These are phyloP conservation scores for Bagarius yarrelli DNA, from an alignment of 2,113 vertebrate species.

Conservation along the genomic window DNA sequence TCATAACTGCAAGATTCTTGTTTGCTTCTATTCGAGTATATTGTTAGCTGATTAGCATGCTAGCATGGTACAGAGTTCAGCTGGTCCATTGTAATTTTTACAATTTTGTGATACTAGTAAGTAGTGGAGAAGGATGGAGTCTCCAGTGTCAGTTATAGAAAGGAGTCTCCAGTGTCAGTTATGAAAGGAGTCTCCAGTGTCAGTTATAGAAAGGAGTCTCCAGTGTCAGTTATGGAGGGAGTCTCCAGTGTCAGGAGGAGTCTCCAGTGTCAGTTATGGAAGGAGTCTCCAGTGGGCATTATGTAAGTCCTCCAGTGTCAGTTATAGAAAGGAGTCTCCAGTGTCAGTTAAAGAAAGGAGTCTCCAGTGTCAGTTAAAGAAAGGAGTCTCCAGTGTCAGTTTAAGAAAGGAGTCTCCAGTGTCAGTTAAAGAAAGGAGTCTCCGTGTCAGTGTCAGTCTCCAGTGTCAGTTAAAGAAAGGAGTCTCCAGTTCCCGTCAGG, in stretches of 20 bases:
- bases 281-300: background rate
- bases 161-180: background rate
- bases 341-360: no score
- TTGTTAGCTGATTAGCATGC: no score
- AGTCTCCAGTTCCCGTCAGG: background rate
- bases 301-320: background rate
- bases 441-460: background rate
- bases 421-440: background rate
- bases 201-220: background rate
- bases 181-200: background rate
- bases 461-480: background rate
- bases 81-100: no score
- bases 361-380: background rate
- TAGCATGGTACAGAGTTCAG: no score
- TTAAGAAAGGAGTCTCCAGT: background rate
- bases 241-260: background rate
- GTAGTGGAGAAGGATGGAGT: background rate
- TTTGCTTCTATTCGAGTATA: no score
- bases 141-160: background rate
- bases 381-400: background rate
- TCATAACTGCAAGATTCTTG: no score
- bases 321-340: background rate
- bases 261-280: background rate
- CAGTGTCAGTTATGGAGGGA: background rate
- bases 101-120: no score